These are phyloP conservation scores for Ia io DNA, from an alignment of 2,113 vertebrate genomes.

Conservation along the genomic window DNA sequence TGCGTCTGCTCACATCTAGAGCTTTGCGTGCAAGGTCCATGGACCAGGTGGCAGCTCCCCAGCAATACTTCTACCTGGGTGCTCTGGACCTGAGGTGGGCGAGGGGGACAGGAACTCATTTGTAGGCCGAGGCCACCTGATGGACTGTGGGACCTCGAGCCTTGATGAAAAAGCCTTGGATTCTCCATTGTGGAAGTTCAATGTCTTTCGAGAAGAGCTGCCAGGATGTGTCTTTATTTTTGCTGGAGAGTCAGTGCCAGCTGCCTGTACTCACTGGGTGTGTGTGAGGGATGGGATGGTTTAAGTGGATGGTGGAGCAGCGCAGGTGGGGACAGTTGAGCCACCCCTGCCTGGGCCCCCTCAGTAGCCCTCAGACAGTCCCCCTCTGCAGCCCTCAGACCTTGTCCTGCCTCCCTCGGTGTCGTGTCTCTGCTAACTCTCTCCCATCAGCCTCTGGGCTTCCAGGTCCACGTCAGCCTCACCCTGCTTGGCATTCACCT, in stretches of 20 bases:
- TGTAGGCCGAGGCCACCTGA: neutral
- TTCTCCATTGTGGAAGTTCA: neutral
- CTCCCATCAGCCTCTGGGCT: neutral
- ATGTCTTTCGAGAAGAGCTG: neutral
- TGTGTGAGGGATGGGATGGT: no score
- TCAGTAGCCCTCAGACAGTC: neutral
- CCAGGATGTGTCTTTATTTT: neutral
- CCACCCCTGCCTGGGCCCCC: accelerated
- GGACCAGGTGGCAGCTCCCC: neutral
- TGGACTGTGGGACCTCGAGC: neutral
- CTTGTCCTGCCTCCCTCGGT: neutral
- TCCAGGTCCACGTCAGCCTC: neutral
- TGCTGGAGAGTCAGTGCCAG: neutral
- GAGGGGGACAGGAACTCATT: neutral
- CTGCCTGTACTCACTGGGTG: neutral
- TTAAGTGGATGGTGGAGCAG: neutral
- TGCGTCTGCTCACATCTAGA: neutral
- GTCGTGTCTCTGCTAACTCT: neutral
- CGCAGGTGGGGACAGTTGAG: neutral
- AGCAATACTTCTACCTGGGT: neutral
- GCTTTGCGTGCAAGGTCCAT: neutral
- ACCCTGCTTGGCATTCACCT: neutral
- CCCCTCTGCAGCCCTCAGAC: neutral
- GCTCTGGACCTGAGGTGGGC: neutral
- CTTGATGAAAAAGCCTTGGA: neutral